Evolutionary conservation across 2,888 invertebrate genomes (phyloP).

Genomic region (Blera fallax): DNA sequence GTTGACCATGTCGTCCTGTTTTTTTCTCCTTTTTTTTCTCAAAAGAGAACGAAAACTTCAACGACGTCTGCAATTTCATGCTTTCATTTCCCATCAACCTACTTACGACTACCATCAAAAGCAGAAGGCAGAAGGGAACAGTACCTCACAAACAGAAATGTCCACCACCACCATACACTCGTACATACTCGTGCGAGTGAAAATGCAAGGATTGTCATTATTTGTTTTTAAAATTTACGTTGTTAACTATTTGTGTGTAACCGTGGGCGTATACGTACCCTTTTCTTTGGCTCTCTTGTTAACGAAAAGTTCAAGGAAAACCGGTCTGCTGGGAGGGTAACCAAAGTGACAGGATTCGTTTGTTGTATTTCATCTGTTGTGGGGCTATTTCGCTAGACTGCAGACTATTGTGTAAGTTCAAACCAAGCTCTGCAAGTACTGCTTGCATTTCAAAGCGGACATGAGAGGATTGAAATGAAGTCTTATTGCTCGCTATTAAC

Average conservation of each 20-base stretch:
- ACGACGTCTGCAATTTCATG: too few relatives aligned
- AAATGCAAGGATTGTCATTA: neutral
- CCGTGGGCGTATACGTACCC: neutral
- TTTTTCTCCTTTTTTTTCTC: too few relatives aligned
- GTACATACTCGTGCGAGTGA: too few relatives aligned
- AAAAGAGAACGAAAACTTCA: too few relatives aligned
- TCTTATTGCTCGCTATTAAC: neutral
- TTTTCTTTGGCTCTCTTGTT: neutral
- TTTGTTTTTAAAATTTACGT: neutral
- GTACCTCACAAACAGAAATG: neutral
- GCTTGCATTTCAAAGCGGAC: neutral
- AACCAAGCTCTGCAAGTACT: neutral
- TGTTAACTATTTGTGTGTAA: neutral
- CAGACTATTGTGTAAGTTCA: neutral
- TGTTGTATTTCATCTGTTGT: too few relatives aligned
- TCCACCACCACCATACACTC: neutral
- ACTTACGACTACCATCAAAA: too few relatives aligned
- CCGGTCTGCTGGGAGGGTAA: neutral
- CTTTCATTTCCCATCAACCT: too few relatives aligned
- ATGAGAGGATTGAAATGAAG: neutral
- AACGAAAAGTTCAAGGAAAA: neutral
- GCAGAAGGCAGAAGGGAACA: too few relatives aligned
- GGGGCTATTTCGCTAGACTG: neutral
- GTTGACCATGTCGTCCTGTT: too few relatives aligned
- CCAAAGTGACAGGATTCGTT: neutral